Base-by-base conservation (phyloP, 1,140 invertebrate genomes). In the Propsilocerus akamusi region DNA sequence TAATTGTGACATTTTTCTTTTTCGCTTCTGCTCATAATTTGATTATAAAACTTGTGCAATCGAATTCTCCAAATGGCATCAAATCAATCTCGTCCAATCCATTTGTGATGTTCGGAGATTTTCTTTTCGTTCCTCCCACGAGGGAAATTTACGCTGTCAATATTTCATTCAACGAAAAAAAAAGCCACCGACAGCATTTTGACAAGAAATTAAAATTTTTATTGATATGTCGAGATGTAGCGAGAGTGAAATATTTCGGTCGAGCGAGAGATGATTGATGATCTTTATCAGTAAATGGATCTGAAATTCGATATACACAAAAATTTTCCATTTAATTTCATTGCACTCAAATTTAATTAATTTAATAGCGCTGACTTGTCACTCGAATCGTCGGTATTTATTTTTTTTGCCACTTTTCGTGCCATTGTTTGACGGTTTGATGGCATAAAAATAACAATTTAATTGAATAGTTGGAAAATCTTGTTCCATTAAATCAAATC, bases 401-500 rank as follows among this genome's bases (percentile, higher is more conserved):
- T n/a, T n/a, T n/a, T n/a, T n/a, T n/a, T n/a, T n/a, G n/a, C n/a
- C 14, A n/a, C 14, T 41, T 41, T 41, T 41, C 34, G 22, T 41
- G 8, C 22, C 17, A 41, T 17, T 7, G 22, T 41, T 17, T 37
- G 14, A 20, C 22, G 4, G 14, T 30, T 11, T n/a, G 28, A n/a
- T 30, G 28, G 10, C 3, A n/a, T 30, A 30, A 11, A 11, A 8
- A n/a, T n/a, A n/a, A n/a, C n/a, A n/a, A n/a, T n/a, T n/a, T n/a
- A n/a, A n/a, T n/a, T n/a, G n/a, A n/a, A n/a, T 20, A 41, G 10
- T 8, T 17, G 34, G 3, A 41, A 17, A 14, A 41, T 8, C 10
- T 41, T 41, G 17, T 41, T 41, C 34, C 34, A 41, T 41, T 41
- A 41, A 41, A 41, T 41, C 34, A 41, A 41, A 41, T 41, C 34